phyloP scores from a whole-genome alignment of 2,888 invertebrate species.

The Temnothorax ravouxi region DNA sequence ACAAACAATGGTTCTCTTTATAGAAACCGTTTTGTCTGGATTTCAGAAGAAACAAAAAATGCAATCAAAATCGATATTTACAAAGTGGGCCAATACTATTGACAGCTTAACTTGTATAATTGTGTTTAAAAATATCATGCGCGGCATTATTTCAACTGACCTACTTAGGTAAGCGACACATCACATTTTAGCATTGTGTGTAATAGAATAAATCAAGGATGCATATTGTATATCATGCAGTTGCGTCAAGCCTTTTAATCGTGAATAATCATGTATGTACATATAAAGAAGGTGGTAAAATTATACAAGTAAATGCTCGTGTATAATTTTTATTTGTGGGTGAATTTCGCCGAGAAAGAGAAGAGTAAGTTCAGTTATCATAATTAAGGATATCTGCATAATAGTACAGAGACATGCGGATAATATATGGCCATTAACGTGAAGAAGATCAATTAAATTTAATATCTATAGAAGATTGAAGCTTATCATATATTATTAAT shows the following conservation, averaged over 20 bases:
- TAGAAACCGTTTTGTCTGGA: background rate
- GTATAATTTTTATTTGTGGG: background rate
- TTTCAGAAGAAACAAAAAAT: background rate
- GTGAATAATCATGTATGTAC: background rate
- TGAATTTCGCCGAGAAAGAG: background rate
- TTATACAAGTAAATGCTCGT: background rate
- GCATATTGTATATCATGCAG: background rate
- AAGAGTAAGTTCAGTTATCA: background rate
- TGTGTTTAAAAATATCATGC: constrained; percentile 8
- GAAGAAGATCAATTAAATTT: background rate
- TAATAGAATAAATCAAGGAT: background rate
- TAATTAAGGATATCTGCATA: background rate
- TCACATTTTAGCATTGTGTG: background rate
- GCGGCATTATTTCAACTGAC: background rate
- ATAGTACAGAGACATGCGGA: background rate
- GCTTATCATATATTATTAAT: constrained; percentile 2
- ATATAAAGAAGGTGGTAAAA: constrained; percentile 2
- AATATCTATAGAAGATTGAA: background rate
- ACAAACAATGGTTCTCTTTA: background rate
- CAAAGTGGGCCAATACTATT: background rate
- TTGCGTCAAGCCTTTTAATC: background rate
- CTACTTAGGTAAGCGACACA: background rate
- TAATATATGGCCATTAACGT: background rate
- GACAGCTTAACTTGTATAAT: background rate
- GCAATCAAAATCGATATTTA: background rate